Conservation (phyloP, 2,113 vertebrate genomes). For the Chloropsis cyanopogon region DNA sequence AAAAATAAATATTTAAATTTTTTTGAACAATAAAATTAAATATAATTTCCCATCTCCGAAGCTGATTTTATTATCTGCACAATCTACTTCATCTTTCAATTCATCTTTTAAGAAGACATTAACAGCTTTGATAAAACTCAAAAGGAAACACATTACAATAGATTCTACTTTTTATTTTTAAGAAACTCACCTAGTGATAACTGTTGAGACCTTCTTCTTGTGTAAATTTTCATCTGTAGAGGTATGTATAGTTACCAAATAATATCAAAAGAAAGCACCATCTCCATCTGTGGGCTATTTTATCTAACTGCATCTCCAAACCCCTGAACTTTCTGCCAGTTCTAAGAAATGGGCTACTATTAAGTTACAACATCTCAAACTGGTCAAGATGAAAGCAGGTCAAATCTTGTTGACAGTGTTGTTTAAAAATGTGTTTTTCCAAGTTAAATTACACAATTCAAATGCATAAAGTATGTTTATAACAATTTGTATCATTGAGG, state of each 20-base stretch:
- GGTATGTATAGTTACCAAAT: background rate
- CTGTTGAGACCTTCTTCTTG: background rate
- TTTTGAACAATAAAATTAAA: conserved; percentile 8
- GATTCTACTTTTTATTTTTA: background rate
- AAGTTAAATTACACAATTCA: background rate
- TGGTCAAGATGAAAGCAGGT: background rate
- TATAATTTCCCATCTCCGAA: background rate
- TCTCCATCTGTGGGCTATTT: conserved; percentile 15
- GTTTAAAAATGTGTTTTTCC: background rate
- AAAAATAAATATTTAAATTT: background rate
- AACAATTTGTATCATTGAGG: background rate
- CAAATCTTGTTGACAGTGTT: background rate
- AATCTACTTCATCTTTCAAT: background rate
- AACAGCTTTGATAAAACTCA: background rate
- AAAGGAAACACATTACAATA: background rate
- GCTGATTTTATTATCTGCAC: background rate
- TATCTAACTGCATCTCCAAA: background rate
- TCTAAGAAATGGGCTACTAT: background rate
- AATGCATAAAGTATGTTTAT: background rate
- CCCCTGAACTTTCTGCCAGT: background rate
- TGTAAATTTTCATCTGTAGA: background rate
- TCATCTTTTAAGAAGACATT: background rate
- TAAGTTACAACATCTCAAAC: background rate
- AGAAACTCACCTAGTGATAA: background rate
- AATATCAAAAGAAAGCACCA: background rate